phyloP scores from a whole-genome alignment of 1,140 invertebrate species.

The Leptinotarsa lineolata region DNA sequence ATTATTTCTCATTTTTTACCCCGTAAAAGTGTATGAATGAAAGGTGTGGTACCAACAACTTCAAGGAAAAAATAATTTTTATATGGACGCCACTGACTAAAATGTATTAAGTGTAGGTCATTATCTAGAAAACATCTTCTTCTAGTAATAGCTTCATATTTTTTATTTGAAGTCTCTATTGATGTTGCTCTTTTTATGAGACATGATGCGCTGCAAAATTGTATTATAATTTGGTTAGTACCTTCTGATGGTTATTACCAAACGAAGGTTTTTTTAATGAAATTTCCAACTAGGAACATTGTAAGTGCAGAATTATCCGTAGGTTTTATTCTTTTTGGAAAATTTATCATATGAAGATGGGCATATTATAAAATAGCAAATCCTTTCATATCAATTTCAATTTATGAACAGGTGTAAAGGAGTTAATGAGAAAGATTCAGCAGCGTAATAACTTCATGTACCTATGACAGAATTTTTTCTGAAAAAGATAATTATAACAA shows the following conservation, averaged over 20 bases:
- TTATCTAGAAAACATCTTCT: constrained; percentile 5
- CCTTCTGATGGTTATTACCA: neutral
- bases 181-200: neutral
- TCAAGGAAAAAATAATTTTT: neutral
- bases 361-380: too few relatives aligned
- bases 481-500: too few relatives aligned
- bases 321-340: neutral
- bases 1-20: too few relatives aligned
- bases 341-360: too few relatives aligned
- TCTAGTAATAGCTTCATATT: neutral
- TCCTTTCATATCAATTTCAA: too few relatives aligned
- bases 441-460: too few relatives aligned
- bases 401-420: too few relatives aligned
- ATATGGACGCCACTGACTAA: neutral
- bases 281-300: neutral
- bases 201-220: constrained; percentile 6
- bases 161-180: neutral
- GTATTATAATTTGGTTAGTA: constrained; percentile 9
- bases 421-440: too few relatives aligned
- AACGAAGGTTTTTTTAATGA: neutral
- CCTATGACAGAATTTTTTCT: too few relatives aligned
- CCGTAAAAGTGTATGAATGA: too few relatives aligned
- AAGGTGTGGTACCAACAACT: too few relatives aligned
- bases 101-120: constrained; percentile 15
- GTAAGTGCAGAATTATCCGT: neutral